A percentile compares a stretch with the other conserved stretches of the same genome.
Conservation (phyloP, 2,888 invertebrate species). For the Drosophila atripex region DNA sequence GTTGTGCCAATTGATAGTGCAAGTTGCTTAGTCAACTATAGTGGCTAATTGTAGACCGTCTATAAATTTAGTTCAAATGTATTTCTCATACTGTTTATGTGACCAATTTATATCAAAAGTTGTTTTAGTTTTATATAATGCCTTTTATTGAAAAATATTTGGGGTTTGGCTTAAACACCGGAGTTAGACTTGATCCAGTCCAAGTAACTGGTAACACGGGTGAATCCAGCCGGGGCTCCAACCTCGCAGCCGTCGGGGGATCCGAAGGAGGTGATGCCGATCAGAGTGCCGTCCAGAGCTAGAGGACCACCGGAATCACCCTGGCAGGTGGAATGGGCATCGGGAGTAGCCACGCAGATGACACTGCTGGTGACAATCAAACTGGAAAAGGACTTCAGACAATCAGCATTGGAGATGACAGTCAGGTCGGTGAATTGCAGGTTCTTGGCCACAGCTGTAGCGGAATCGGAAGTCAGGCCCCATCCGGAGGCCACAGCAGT, state of each 20-base stretch:
- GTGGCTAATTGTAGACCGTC: too few species aligned
- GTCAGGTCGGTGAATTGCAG: constrained; percentile 58
- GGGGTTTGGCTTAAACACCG: constrained; percentile 54
- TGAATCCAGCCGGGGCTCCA: constrained; percentile 67
- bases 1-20: too few species aligned
- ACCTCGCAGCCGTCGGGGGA: constrained; percentile 66
- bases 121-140: not conserved
- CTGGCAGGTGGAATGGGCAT: constrained; percentile 71
- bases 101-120: too few species aligned
- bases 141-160: not conserved
- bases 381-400: constrained; percentile 81
- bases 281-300: constrained; percentile 48
- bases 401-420: constrained; percentile 72
- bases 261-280: constrained; percentile 80
- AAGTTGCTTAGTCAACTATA: too few species aligned
- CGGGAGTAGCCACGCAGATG: constrained; percentile 64
- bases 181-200: constrained; percentile 65
- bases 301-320: constrained; percentile 82
- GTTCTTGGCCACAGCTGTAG: constrained; percentile 68
- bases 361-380: constrained; percentile 61
- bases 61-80: too few species aligned
- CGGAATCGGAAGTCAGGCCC: constrained; percentile 62
- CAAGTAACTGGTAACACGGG: constrained; percentile 56
- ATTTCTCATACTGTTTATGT: too few species aligned
- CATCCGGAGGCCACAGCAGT: constrained; percentile 65